These are phyloP conservation scores for Theristicus caerulescens DNA, from an alignment of 2,113 vertebrate genomes.

Conservation along the genomic window DNA sequence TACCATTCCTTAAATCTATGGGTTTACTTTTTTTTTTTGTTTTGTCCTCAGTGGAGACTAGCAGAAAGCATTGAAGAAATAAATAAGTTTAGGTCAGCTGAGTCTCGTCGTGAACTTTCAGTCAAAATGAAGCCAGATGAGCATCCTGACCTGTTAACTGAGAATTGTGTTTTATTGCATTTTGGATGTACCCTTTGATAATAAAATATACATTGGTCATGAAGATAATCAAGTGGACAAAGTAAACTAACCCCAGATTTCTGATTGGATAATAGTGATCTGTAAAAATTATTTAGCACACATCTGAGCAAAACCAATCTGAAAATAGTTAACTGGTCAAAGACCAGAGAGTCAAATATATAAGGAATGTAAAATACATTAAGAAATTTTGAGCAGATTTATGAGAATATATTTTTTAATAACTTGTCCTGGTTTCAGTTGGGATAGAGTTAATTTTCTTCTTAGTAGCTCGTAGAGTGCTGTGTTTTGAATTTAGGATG, in stretches of 20 bases:
- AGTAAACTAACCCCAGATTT: not conserved
- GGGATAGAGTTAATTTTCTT: too few species aligned
- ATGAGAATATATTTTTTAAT: not conserved
- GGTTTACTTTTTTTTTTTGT: not conserved
- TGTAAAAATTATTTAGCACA: not conserved
- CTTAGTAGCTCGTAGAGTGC: too few species aligned
- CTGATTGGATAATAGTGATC: not conserved
- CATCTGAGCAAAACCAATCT: not conserved
- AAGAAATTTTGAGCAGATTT: not conserved
- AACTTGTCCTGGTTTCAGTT: not conserved
- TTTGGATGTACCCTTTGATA: not conserved
- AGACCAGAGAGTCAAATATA: not conserved
- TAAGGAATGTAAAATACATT: not conserved
- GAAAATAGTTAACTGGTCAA: not conserved
- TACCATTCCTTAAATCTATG: not conserved
- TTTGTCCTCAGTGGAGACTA: not conserved
- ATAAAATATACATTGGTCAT: not conserved
- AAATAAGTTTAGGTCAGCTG: not conserved
- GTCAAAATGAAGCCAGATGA: not conserved
- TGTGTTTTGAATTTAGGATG: too few species aligned
- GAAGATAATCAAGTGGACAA: not conserved
- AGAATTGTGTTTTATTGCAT: not conserved
- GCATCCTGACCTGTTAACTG: not conserved
- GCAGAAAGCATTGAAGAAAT: not conserved
- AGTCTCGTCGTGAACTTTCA: not conserved